Evolutionary conservation across 2,113 vertebrate species (phyloP).

Genomic region (Sus scrofa): T2T-Sscrofa CM000813.6:32474001-32474500

Average conservation of each 20-base stretch:
- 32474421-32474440: background rate
- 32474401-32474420: background rate
- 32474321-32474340: background rate
- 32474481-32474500: background rate
- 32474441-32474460: background rate
- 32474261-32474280: conserved; percentile 1
- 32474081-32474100: background rate
- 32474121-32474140: background rate
- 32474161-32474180: background rate
- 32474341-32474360: background rate
- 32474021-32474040: background rate
- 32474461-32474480: background rate
- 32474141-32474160: background rate
- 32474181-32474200: background rate
- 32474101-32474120: background rate
- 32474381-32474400: background rate
- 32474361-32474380: background rate
- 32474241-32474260: background rate
- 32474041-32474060: background rate
- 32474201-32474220: background rate
- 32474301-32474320: background rate
- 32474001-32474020: background rate
- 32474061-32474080: background rate
- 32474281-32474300: background rate
- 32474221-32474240: background rate